A percentile compares a stretch with the other conserved stretches of the same genome.
Evolutionary conservation across 2,888 invertebrate species (phyloP).

Genomic region (Caenorhabditis parvicauda): DNA sequence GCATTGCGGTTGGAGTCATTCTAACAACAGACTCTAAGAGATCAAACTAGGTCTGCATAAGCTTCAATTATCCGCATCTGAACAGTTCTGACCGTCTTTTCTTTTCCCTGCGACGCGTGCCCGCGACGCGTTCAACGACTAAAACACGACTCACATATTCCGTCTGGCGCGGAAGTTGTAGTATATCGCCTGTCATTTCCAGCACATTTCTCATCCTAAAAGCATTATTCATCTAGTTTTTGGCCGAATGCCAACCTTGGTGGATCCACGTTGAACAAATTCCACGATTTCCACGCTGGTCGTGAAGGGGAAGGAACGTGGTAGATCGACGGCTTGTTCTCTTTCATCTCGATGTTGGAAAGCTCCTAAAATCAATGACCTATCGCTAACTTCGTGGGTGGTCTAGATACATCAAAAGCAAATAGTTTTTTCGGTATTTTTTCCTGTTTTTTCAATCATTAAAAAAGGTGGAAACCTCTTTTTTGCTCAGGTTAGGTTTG

Average conservation of each 20-base stretch:
- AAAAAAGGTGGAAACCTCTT: too few relatives aligned
- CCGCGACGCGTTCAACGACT: too few relatives aligned
- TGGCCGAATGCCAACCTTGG: slow-evolving; percentile 13
- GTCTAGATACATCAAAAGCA: background rate
- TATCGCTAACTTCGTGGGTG: background rate
- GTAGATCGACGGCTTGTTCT: slow-evolving; percentile 38
- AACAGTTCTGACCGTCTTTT: too few relatives aligned
- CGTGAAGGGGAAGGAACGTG: slow-evolving; percentile 46
- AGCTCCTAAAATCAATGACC: too few relatives aligned
- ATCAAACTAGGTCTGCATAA: too few relatives aligned
- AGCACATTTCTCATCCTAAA: slow-evolving; percentile 42
- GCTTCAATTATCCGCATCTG: too few relatives aligned
- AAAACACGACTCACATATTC: slow-evolving; percentile 5
- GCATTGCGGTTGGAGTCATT: too few relatives aligned
- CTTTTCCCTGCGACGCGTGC: too few relatives aligned
- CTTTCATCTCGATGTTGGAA: slow-evolving; percentile 29
- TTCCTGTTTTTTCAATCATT: background rate
- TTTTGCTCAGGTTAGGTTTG: too few relatives aligned
- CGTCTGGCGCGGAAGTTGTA: slow-evolving; percentile 31
- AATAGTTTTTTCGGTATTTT: background rate
- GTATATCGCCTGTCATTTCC: slow-evolving; percentile 37
- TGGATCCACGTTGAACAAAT: slow-evolving; percentile 38
- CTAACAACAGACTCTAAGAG: too few relatives aligned
- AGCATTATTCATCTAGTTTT: background rate
- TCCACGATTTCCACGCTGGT: slow-evolving; percentile 48